These are phyloP conservation scores for Rhincodon typus DNA, from an alignment of 2,797 vertebrate genomes.

Conservation along the genomic window DNA sequence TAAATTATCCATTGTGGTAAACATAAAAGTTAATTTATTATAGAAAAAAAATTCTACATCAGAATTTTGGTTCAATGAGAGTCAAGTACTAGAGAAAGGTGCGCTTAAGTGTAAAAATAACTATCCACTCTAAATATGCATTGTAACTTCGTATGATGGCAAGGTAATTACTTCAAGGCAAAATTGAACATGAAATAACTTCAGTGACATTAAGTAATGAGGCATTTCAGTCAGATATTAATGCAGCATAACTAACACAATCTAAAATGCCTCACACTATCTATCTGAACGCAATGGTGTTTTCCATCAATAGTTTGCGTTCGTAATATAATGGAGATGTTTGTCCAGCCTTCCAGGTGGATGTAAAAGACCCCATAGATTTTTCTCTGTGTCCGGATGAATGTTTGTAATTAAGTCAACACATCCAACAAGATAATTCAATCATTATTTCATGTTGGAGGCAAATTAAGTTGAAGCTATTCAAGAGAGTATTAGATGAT, in stretches of 20 bases:
- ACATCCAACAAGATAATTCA: neutral
- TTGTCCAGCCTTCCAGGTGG: neutral
- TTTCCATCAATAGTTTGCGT: neutral
- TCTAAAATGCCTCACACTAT: neutral
- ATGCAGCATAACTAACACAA: neutral
- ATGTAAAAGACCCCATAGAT: neutral
- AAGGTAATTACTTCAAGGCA: slow-evolving; percentile 18
- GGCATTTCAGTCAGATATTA: neutral
- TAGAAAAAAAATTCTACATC: neutral
- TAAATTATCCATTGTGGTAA: neutral
- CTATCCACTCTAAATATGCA: neutral
- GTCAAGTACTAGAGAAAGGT: neutral
- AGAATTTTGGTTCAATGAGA: neutral
- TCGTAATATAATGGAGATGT: neutral
- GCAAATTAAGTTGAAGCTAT: too few relatives aligned
- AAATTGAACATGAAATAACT: neutral
- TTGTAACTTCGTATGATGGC: too few relatives aligned
- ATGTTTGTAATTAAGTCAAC: neutral
- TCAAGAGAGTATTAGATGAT: too few relatives aligned
- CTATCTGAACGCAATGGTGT: neutral
- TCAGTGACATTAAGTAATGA: neutral
- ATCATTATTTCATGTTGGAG: neutral
- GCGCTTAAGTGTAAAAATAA: neutral
- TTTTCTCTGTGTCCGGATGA: neutral
- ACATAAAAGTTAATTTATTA: neutral